phyloP scores from a whole-genome alignment of 1,140 invertebrate species.

The Euwallacea similis region DNA sequence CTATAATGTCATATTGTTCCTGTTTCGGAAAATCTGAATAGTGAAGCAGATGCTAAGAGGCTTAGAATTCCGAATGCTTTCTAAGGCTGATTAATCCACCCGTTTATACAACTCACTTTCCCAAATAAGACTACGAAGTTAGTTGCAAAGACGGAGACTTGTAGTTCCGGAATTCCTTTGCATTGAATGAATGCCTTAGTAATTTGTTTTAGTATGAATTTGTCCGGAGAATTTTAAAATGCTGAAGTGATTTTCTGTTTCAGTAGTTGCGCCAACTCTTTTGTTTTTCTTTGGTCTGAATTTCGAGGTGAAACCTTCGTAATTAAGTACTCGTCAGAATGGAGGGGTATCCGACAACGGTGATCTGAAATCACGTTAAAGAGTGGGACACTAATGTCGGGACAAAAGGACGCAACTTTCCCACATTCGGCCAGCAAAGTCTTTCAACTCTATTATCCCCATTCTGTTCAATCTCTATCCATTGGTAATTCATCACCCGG shows the following conservation, averaged over 20 bases:
- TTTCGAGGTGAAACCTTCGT: too few species aligned
- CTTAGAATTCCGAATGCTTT: background rate
- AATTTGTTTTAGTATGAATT: constrained; percentile 2
- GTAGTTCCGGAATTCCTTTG: background rate
- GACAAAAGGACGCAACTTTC: constrained; percentile 22
- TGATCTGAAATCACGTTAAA: too few species aligned
- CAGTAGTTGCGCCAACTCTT: background rate
- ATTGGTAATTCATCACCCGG: constrained; percentile 33
- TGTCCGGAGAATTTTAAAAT: background rate
- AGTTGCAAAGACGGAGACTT: background rate
- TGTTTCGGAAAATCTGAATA: background rate
- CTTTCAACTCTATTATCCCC: constrained; percentile 32
- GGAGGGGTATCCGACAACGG: too few species aligned
- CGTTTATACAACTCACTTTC: background rate
- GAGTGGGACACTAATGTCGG: background rate
- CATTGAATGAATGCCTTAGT: background rate
- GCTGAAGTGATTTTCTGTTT: too few species aligned
- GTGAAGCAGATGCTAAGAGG: too few species aligned
- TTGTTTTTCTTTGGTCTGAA: too few species aligned
- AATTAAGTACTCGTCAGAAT: too few species aligned
- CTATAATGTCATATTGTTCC: background rate
- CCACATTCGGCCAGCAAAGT: constrained; percentile 15
- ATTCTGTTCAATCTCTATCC: constrained; percentile 31
- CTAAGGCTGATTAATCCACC: constrained; percentile 3
- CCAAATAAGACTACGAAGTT: background rate